Percentiles rank a stretch among this genome's conserved stretches.
Evolutionary conservation across 2,797 vertebrate genomes (phyloP).

Genomic region (Setipinna tenuifilis): DNA sequence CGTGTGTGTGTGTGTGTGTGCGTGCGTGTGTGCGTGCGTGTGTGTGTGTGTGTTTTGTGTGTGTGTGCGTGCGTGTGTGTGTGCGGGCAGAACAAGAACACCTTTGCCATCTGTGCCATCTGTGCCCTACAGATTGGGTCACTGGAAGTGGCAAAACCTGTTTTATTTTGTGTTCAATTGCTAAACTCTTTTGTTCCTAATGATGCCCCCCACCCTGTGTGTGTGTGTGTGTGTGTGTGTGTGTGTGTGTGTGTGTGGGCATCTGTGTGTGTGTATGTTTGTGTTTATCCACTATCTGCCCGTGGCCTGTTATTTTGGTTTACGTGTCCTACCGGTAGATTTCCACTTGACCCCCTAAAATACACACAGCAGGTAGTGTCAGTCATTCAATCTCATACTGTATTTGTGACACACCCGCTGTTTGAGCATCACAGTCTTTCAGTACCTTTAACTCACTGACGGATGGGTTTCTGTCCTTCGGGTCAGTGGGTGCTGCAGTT

Average conservation of each 20-base stretch:
- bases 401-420: too few relatives aligned
- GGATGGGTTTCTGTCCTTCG: too few relatives aligned
- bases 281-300: conserved; percentile 49
- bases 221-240: neutral
- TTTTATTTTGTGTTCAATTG: neutral
- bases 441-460: too few relatives aligned
- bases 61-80: conserved; percentile 20
- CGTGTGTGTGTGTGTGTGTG: neutral
- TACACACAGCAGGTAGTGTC: too few relatives aligned
- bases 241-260: neutral
- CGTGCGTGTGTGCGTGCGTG: neutral
- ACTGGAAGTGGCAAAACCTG: neutral
- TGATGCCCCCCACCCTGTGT: neutral
- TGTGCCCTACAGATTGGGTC: neutral
- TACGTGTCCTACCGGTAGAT: too few relatives aligned
- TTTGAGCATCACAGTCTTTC: too few relatives aligned
- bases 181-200: neutral
- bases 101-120: neutral
- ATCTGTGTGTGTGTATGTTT: conserved; percentile 7
- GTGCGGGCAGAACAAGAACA: neutral
- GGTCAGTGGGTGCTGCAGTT: too few relatives aligned
- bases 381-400: too few relatives aligned
- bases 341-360: too few relatives aligned
- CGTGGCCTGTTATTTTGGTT: conserved; percentile 32
- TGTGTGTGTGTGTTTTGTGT: conserved; percentile 1